Evolutionary conservation across 2,113 vertebrate genomes (phyloP).

Genomic region (Vimba vimba): DNA sequence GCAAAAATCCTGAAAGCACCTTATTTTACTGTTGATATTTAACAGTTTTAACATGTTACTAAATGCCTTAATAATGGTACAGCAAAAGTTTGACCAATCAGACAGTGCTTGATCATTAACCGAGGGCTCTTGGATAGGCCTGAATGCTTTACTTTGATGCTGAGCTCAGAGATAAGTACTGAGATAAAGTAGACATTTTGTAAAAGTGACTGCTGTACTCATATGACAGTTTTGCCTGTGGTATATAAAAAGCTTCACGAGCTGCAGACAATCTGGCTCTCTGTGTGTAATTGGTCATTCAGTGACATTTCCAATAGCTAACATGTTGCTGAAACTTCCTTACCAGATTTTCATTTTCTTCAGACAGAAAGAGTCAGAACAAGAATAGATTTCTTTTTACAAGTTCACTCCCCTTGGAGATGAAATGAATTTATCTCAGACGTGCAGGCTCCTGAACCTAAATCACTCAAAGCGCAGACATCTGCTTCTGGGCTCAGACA

Average conservation of each 20-base stretch:
- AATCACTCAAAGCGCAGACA: constrained; percentile 60
- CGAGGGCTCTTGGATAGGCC: neutral
- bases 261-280: constrained; percentile 53
- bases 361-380: constrained; percentile 47
- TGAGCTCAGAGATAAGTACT: neutral
- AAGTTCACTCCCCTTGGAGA: constrained; percentile 56
- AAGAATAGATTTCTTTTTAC: constrained; percentile 56
- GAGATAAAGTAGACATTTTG: neutral
- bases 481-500: constrained; percentile 51
- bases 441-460: constrained; percentile 56
- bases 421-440: constrained; percentile 59
- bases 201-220: constrained; percentile 18
- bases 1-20: neutral
- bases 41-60: neutral
- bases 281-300: constrained; percentile 49
- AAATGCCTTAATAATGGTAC: neutral
- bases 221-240: constrained; percentile 7
- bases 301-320: constrained; percentile 55
- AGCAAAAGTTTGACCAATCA: neutral
- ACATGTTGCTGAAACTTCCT: constrained; percentile 50
- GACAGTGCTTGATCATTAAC: too few relatives aligned
- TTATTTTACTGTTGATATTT: neutral
- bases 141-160: neutral
- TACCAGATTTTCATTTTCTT: constrained; percentile 53
- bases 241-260: constrained; percentile 48